Evolutionary conservation across 2,797 vertebrate genomes (phyloP).

Genomic region (Saguinus oedipus): DNA sequence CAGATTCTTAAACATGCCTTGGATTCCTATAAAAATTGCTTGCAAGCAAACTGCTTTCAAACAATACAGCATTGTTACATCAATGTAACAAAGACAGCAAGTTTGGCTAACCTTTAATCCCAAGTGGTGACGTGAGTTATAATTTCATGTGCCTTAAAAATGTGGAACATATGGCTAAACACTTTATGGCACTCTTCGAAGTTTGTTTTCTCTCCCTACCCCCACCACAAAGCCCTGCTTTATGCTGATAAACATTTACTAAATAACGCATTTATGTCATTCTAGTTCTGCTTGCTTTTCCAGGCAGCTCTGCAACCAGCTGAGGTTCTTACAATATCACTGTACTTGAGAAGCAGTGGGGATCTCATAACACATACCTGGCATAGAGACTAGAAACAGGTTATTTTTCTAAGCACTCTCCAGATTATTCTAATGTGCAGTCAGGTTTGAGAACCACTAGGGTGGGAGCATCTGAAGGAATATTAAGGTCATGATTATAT

Average conservation of each 20-base stretch:
- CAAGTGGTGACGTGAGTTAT: conserved; percentile 72
- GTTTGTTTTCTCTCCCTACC: not conserved
- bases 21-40: conserved; percentile 86
- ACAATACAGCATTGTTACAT: conserved; percentile 86
- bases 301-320: not conserved
- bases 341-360: not conserved
- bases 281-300: not conserved
- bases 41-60: conserved; percentile 84
- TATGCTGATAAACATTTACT: not conserved
- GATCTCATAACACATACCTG: not conserved
- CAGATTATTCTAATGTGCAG: not conserved
- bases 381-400: not conserved
- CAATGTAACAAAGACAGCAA: conserved; percentile 82
- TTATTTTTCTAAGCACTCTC: not conserved
- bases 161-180: conserved; percentile 62
- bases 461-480: not conserved
- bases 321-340: not conserved
- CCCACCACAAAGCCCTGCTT: not conserved
- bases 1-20: conserved; percentile 87
- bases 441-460: not conserved
- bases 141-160: conserved; percentile 71
- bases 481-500: not conserved
- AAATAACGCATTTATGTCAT: not conserved
- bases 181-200: conserved; percentile 43
- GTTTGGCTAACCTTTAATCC: conserved; percentile 86